These are phyloP conservation scores for Tauraco hartlaubi DNA, from an alignment of 2,797 vertebrate genomes.

Conservation along the genomic window DNA sequence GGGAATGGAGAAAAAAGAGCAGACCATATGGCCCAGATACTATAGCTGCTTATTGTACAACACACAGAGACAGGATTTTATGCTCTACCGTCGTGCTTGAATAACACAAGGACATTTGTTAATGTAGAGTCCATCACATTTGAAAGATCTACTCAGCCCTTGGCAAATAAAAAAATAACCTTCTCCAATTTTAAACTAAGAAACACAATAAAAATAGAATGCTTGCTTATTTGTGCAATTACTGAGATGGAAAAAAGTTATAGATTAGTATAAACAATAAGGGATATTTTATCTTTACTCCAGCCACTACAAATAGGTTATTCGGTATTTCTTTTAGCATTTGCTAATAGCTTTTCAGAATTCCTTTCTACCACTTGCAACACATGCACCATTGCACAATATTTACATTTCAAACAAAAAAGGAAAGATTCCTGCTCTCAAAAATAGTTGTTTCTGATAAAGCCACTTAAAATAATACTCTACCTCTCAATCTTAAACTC, in stretches of 20 bases:
- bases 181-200: neutral
- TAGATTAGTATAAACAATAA: neutral
- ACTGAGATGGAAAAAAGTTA: neutral
- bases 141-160: neutral
- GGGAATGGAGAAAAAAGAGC: neutral
- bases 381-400: neutral
- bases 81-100: neutral
- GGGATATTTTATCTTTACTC: neutral
- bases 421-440: neutral
- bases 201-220: neutral
- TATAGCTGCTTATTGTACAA: neutral
- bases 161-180: neutral
- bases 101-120: neutral
- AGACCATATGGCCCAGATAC: neutral
- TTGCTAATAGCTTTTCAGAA: slow-evolving; percentile 9
- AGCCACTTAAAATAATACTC: neutral
- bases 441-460: neutral
- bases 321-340: neutral
- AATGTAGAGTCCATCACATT: neutral
- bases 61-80: neutral
- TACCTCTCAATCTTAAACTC: neutral
- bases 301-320: neutral
- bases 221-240: neutral
- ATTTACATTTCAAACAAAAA: slow-evolving; percentile 30
- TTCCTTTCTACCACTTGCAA: neutral